Evolutionary conservation across 2,113 vertebrate genomes (phyloP), one percentile per base, ranked within the genome.

Genomic region (Ophthalmolycus amberensis): DNA sequence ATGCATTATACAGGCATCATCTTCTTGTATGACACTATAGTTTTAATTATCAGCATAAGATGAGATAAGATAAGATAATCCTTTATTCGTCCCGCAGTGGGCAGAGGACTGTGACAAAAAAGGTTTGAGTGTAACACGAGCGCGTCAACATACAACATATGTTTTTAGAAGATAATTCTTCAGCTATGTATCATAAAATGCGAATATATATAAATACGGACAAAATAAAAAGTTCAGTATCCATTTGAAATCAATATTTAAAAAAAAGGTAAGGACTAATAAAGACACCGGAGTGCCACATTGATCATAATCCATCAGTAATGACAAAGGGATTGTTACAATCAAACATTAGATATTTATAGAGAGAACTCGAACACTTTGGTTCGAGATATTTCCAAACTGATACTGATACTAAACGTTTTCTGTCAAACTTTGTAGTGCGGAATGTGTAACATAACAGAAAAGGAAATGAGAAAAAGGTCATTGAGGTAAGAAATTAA

Each of bases 291-390:
- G 6, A 32, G 34, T 20, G 9, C 46, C 58, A 66, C 22, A 60
- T 25, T 29, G 8, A 40, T 52, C 16, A 58, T 29, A 65, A 77
- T 62, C 34, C 32, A 69, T 54, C 48, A 68, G 27, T 74, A 74
- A 60, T 46, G 50, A 76, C n/a, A 72, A 82, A 65, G 14, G 10
- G 16, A 56, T 83, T 62, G 6, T 58, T 62, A 65, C 56, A 67
- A 54, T 71, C 5, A 59, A 72, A 62, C 32, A 76, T 62, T 32
- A 64, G 72, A 85, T 73, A 82, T 85, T 66, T 38, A 76, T 64
- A 58, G 29, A 20, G 6, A 58, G 5, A 72, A 68, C 27, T 44
- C 16, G 1, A 71, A 22, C 2, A 71, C 20, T 69, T 46, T 75
- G 2, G 9, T 76, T 63, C 42, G 9, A 48, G 54, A 40, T 40